Conservation (phyloP, 2,113 vertebrate species). For the Platanista minor region DNA sequence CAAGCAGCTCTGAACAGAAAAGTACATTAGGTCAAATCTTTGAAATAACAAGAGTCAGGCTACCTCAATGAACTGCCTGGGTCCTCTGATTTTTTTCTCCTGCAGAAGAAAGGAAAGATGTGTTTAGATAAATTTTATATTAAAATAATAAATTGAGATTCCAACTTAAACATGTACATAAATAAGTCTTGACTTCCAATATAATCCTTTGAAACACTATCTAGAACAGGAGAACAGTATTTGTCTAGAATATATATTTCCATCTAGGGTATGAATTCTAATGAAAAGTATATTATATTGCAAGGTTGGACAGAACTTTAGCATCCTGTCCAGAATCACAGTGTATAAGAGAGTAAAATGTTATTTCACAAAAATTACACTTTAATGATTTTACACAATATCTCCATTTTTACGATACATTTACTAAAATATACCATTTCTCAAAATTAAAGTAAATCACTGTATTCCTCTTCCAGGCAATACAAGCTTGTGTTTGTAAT, state of each 20-base stretch:
- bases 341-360: background rate
- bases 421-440: background rate
- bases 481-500: background rate
- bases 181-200: background rate
- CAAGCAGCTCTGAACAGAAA: constrained; percentile 2
- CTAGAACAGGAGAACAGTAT: background rate
- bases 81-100: background rate
- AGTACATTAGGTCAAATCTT: constrained; percentile 42
- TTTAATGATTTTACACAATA: background rate
- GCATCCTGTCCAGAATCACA: rapidly evolving
- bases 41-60: background rate
- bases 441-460: background rate
- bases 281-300: background rate
- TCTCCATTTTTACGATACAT: background rate
- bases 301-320: background rate
- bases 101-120: background rate
- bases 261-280: background rate
- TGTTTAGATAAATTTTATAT: constrained; percentile 1
- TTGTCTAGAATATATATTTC: background rate
- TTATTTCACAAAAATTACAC: background rate
- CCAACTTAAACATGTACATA: background rate
- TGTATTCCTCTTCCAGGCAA: background rate
- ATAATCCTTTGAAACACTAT: background rate
- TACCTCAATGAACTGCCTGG: background rate
- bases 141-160: background rate